These are phyloP conservation scores for Phragmatobia fuliginosa DNA, from an alignment of 2,888 invertebrate genomes.

Conservation along the genomic window DNA sequence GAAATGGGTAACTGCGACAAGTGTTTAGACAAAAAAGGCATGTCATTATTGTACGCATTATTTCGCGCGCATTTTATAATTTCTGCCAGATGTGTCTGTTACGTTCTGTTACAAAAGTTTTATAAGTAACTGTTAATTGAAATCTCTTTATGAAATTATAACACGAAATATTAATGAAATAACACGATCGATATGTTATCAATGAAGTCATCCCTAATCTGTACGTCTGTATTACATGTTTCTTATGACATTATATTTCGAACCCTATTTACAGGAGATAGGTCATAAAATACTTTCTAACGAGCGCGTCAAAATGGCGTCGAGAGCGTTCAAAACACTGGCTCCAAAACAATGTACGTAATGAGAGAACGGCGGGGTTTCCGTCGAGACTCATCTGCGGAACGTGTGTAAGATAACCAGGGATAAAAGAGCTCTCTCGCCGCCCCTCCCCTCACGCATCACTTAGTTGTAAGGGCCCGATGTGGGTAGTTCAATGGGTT, in stretches of 20 bases:
- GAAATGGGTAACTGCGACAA: slow-evolving; percentile 42
- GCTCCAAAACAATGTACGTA: slow-evolving; percentile 67
- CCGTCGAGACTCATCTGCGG: slow-evolving; percentile 68
- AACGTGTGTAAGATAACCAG: slow-evolving; percentile 61
- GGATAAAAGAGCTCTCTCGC: slow-evolving; percentile 49
- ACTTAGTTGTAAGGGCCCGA: slow-evolving; percentile 50
- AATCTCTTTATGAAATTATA: slow-evolving; percentile 41
- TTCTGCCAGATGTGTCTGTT: neutral
- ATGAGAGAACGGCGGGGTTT: slow-evolving; percentile 70
- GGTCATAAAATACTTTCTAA: slow-evolving; percentile 44
- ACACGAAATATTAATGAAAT: slow-evolving; percentile 40
- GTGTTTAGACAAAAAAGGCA: slow-evolving; percentile 20
- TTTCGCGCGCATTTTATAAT: neutral
- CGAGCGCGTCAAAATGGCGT: slow-evolving; percentile 53
- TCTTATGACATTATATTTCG: slow-evolving; percentile 32
- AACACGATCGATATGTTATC: slow-evolving; percentile 48
- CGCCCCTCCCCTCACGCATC: slow-evolving; percentile 39
- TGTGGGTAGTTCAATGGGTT: slow-evolving; percentile 69
- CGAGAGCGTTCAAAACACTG: slow-evolving; percentile 65
- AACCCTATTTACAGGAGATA: slow-evolving; percentile 45
- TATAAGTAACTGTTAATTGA: neutral
- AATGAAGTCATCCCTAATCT: slow-evolving; percentile 55
- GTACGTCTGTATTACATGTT: slow-evolving; percentile 47
- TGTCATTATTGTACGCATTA: neutral
- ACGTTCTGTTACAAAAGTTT: neutral